Base-by-base conservation (phyloP, 2,888 invertebrate species). In the Sthenelais limicola region DNA sequence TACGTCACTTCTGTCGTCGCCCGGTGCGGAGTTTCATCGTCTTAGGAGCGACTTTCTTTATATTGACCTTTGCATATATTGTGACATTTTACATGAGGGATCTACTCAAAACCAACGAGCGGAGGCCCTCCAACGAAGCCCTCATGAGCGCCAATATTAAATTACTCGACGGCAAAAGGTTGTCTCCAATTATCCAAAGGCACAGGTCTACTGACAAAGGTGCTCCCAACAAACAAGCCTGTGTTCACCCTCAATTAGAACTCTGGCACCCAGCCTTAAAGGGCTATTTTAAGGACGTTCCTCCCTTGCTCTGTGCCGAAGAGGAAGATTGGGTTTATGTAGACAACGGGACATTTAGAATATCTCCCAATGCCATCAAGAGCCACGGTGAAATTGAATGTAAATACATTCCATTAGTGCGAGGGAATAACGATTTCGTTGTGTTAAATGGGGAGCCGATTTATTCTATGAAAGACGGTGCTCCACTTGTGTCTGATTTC, bases 321-420 rank as follows among this genome's bases (percentile, higher is more conserved):
- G 90, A 88, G 47, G 80, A 84, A 35, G 93, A 95, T 84, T 96
- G 96, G 96, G 94, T 95, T 0, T 90, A 89, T 80, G 93, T 93
- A 79, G 90, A 91, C 84, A 93, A 93, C 84, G 90, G 91, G 84
- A 86, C 82, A 28, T 90, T 91, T 74, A 85, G 85, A 67, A 90
- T 92, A 72, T 89, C 90, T 51, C 85, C 88, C 5, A 86, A 86
- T 72, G 90, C 90, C 0, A 90, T 86, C 73, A 54, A 74, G n/a
- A 82, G 79, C 54, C 83, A 87, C 77, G 89, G 89, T 2, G 81
- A 88, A 43, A 87, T 90, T 32, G 82, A 88, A 71, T 92, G 91
- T 82, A 85, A 88, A 32, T 94, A 93, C 85, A 90, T 49, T 33
- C 70, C 71, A 1, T 26, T 43, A 7, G 12, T 68, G 1, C 18